Base-by-base conservation (phyloP, 2,888 invertebrate genomes). In the Apamea sordens region DNA sequence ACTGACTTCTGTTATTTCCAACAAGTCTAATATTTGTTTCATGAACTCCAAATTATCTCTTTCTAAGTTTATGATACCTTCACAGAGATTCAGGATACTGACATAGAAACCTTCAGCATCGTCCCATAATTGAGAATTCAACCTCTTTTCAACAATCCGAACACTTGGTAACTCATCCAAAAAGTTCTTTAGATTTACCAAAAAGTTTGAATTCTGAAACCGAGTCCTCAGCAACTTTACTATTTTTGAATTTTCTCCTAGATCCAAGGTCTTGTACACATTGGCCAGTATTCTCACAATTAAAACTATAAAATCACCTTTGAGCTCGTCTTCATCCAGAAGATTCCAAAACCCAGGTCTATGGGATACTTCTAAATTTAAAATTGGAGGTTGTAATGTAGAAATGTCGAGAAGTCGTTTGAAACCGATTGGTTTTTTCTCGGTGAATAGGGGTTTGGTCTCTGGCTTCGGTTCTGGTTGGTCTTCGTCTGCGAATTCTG, bases 261-360 rank as follows among this genome's bases (percentile, higher is more conserved):
- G 89, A 76, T 94, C 92, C 74, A 96, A 85, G 3, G 92, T 93
- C 80, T 91, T 93, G 87, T 94, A 97, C 28, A 97, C 89, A 76
- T 93, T 94, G 10, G 93, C 92, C 73, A 97, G 86, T 87, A 97
- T 92, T 92, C 93, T 95, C 2, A 97, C 93, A 36, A 97, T 94
- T 78, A 97, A 90, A 75, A 97, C 95, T 81, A 97, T 93, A 86
- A 94, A 95, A 88, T 97, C 97, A 53, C 95, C 95, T 90, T 95
- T 96, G 13, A 97, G 86, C 76, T 96, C 94, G 13, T 88, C 82
- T 82, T 92, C 90, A 53, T 96, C 93, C 32, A 97, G 90, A 18
- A 97, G 93, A 71, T 95, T 94, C 94, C 95, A 95, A 89, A 97
- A 97, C 0, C 96, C 96, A 5, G 95, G 94, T 73, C 95, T 91